Evolutionary conservation across 1,140 invertebrate genomes (phyloP).

Genomic region (Calephelis virginiensis): DNA sequence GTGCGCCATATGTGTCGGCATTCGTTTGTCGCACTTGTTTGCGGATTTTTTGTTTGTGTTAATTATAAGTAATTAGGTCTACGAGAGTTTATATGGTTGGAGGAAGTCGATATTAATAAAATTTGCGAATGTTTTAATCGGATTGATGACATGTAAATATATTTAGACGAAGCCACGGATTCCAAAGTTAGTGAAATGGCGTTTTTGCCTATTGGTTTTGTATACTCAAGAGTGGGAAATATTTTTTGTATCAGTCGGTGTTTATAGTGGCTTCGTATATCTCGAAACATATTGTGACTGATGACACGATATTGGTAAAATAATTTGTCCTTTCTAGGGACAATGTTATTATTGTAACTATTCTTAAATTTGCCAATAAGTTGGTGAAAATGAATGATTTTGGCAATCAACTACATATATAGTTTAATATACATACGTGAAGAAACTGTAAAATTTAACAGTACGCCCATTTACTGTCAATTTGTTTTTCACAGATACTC

Average conservation of each 20-base stretch:
- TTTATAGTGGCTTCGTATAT: constrained; percentile 1
- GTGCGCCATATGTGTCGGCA: constrained; percentile 46
- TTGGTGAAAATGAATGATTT: too few relatives aligned
- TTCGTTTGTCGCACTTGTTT: constrained; percentile 33
- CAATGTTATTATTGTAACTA: background rate
- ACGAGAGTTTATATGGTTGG: constrained; percentile 18
- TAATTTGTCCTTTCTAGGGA: background rate
- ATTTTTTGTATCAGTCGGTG: constrained; percentile 6
- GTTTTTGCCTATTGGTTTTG: constrained; percentile 1
- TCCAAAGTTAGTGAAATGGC: background rate
- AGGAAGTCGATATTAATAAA: constrained; percentile 16
- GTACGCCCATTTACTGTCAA: too few relatives aligned
- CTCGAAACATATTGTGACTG: constrained; percentile 8
- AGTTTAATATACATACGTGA: too few relatives aligned
- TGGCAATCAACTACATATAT: too few relatives aligned
- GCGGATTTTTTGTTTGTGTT: constrained; percentile 31
- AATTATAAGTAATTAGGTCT: constrained; percentile 22
- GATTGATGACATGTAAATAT: constrained; percentile 19
- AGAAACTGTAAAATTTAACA: too few relatives aligned
- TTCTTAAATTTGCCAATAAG: too few relatives aligned
- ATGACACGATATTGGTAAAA: constrained; percentile 8
- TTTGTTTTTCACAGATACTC: too few relatives aligned
- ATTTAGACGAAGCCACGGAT: constrained; percentile 14
- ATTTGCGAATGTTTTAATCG: constrained; percentile 16
- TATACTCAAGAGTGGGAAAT: constrained; percentile 7